Base-by-base conservation (phyloP, 1,140 invertebrate genomes). In the Ephestia elutella region DNA sequence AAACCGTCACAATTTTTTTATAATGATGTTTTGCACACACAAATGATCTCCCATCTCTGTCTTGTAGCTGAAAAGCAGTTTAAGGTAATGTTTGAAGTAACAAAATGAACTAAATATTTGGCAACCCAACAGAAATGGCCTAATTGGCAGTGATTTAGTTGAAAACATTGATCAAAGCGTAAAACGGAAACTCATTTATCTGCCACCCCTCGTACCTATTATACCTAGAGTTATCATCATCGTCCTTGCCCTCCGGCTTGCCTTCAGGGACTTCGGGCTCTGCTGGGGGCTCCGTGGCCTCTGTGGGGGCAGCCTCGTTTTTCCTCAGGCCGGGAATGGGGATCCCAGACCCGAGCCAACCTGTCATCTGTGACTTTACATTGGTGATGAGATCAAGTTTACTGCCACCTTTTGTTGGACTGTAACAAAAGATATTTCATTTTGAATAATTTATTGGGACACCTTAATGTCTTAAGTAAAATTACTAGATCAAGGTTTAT, bases 201-300 rank as follows among this genome's bases (percentile, higher is more conserved):
- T 71, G 84, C 71, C 76, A 78, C 78, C 90, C 90, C 90, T 89
- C 91, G 87, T 91, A 91, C 91, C 91, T 91, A 91, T 90, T 90
- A 89, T 92, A 93, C 93, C 93, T 94, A 83, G 93, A 94, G 90
- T 93, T 94, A 87, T 95, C 94, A 83, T 95, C 94, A 85, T 95
- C 94, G 68, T 95, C 93, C 86, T 94, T 94, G 66, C 88, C 86
- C 65, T 81, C 80, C 7, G 86, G 75, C 64, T 91, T 90, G 61
- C 81, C 65, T 62, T 90, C 89, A 59, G 89, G 74, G 68, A 86
- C 61, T 65, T 90, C 78, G 18, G 90, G 80, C 68, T 91, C 90
- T 21, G 88, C 81, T 1, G 88, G 78, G 5, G 85, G 85, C 57
- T 91, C 90, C 1, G 82, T 69, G 1, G 82, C 69, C 20, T 87